Conservation (phyloP, 1,140 invertebrate species). For the Colletes gigas region DNA sequence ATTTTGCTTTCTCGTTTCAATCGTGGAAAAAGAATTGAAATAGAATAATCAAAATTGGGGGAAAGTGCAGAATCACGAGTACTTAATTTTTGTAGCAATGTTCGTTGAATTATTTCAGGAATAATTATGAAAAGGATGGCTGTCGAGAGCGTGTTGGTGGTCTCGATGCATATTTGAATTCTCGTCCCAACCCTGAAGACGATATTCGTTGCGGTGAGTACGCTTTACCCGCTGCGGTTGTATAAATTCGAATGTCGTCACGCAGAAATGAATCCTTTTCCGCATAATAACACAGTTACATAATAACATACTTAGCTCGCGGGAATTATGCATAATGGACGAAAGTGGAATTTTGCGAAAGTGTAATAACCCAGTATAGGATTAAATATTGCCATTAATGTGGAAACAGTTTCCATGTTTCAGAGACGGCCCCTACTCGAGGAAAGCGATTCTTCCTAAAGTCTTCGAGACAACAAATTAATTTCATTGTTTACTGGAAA, state of each 20-base stretch:
- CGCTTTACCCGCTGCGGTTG: conserved; percentile 27
- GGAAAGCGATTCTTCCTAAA: too few relatives aligned
- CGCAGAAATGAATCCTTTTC: conserved; percentile 12
- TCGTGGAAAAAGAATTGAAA: too few relatives aligned
- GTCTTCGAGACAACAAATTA: too few relatives aligned
- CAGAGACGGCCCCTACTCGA: not conserved
- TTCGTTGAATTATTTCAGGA: not conserved
- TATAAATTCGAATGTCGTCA: conserved; percentile 35
- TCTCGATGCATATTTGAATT: conserved; percentile 10
- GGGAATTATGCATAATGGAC: not conserved
- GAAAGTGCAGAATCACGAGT: too few relatives aligned
- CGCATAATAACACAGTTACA: conserved; percentile 8
- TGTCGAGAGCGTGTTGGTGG: not conserved
- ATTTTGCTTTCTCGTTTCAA: too few relatives aligned
- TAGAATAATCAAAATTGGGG: too few relatives aligned
- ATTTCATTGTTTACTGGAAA: too few relatives aligned
- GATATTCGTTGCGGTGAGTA: conserved; percentile 42
- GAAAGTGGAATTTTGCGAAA: not conserved
- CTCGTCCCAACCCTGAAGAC: conserved; percentile 37
- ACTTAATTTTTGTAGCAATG: not conserved
- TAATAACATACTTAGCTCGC: conserved; percentile 11
- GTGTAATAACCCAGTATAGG: not conserved
- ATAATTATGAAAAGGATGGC: not conserved
- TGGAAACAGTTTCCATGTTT: not conserved
- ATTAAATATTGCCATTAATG: conserved; percentile 1